Conservation (phyloP, 1,140 invertebrate species). For the Hetaerina americana region DNA sequence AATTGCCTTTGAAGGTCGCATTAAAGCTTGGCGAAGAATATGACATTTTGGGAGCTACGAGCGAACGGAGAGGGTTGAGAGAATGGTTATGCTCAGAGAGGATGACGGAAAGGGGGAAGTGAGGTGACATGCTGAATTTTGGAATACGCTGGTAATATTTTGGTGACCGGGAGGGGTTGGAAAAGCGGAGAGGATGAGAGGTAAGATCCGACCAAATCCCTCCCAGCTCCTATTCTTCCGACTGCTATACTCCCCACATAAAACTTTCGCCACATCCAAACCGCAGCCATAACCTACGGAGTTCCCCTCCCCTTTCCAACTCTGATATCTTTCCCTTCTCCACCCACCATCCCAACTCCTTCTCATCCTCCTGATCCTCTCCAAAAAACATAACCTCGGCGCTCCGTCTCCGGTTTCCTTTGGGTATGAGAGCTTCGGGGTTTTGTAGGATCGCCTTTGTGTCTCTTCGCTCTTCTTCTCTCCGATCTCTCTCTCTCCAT, state of each 20-base stretch:
- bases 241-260: neutral
- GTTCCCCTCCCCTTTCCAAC: too few species aligned
- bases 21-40: too few species aligned
- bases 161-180: neutral
- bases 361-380: neutral
- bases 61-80: neutral
- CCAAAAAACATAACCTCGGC: neutral
- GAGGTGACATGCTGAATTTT: too few species aligned
- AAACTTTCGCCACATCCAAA: neutral
- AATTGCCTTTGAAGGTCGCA: too few species aligned
- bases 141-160: too few species aligned
- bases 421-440: neutral
- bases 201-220: neutral
- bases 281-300: neutral
- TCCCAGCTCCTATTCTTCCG: neutral
- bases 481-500: too few species aligned
- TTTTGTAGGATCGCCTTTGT: neutral
- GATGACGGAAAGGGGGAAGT: neutral
- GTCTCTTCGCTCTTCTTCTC: neutral
- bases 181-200: neutral
- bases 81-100: neutral
- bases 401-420: neutral
- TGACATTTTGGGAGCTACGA: too few species aligned
- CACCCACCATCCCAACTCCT: neutral
- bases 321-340: too few species aligned